A percentile compares a stretch with the other conserved stretches of the same genome.
These are phyloP conservation scores for Barypeithes pellucidus DNA, from an alignment of 2,888 invertebrate species.

Conservation along the genomic window DNA sequence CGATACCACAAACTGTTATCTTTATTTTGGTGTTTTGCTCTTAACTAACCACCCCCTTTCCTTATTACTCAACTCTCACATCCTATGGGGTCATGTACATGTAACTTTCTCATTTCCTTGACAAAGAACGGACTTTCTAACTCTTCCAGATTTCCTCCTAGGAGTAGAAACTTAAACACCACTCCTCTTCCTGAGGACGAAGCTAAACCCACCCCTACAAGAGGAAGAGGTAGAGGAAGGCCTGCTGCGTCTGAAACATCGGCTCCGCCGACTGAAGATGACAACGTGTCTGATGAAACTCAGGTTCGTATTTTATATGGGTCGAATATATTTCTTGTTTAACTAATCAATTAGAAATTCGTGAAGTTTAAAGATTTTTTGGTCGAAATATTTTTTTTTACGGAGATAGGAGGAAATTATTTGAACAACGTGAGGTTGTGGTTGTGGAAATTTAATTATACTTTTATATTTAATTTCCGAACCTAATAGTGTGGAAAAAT, in stretches of 20 bases:
- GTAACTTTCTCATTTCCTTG: conserved; percentile 33
- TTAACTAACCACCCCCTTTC: not conserved
- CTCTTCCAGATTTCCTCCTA: conserved; percentile 61
- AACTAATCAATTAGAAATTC: no score
- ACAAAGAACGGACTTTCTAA: conserved; percentile 49
- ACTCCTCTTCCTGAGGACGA: conserved; percentile 70
- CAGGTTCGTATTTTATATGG: conserved; percentile 62
- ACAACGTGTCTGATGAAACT: conserved; percentile 68
- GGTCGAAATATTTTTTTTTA: no score
- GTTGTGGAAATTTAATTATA: no score
- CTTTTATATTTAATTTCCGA: no score
- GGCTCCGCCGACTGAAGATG: conserved; percentile 58
- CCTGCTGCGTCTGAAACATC: conserved; percentile 62
- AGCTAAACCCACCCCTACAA: conserved; percentile 62
- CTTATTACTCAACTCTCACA: not conserved
- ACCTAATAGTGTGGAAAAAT: no score
- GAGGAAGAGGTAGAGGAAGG: conserved; percentile 71
- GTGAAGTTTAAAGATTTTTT: no score
- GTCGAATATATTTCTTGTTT: no score
- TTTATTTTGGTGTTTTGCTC: no score
- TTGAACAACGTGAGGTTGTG: no score
- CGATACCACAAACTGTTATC: no score
- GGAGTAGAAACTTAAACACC: conserved; percentile 75
- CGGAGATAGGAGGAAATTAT: no score
- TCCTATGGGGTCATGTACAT: conserved; percentile 8